These are phyloP conservation scores for Anoplopoma fimbria DNA, from an alignment of 2,113 vertebrate species.

Conservation along the genomic window DNA sequence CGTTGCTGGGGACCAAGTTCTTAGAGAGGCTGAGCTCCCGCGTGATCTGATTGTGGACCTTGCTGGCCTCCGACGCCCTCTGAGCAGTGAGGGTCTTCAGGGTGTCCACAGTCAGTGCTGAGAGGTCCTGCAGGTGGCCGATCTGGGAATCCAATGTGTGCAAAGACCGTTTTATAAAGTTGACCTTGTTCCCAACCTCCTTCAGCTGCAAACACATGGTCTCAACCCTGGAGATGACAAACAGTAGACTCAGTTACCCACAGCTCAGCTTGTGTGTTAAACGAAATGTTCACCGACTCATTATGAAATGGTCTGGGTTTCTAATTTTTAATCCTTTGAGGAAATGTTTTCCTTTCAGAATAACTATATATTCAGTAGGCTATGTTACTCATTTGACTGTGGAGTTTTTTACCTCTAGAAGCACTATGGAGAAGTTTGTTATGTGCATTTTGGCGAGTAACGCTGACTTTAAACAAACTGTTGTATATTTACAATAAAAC, in stretches of 20 bases:
- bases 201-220: slow-evolving; percentile 97
- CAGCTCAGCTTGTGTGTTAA: background rate
- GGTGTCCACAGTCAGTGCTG: slow-evolving; percentile 97
- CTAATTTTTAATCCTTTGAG: background rate
- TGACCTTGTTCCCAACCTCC: slow-evolving; percentile 97
- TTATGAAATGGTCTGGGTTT: background rate
- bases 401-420: background rate
- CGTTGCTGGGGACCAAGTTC: slow-evolving; percentile 92
- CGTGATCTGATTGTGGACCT: slow-evolving; percentile 98
- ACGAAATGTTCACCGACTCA: background rate
- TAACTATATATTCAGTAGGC: background rate
- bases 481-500: background rate
- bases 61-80: slow-evolving; percentile 96
- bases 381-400: background rate
- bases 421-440: background rate
- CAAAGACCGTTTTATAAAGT: slow-evolving; percentile 97
- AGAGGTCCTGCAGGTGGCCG: slow-evolving; percentile 98
- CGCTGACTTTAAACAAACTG: background rate
- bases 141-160: slow-evolving; percentile 98
- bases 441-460: background rate
- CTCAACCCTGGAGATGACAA: slow-evolving; percentile 88
- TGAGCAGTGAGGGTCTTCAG: slow-evolving; percentile 97
- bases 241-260: background rate
- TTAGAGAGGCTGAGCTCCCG: slow-evolving; percentile 96
- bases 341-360: background rate